These are phyloP conservation scores for Procavia capensis DNA, from an alignment of 2,113 vertebrate species.

Conservation along the genomic window DNA sequence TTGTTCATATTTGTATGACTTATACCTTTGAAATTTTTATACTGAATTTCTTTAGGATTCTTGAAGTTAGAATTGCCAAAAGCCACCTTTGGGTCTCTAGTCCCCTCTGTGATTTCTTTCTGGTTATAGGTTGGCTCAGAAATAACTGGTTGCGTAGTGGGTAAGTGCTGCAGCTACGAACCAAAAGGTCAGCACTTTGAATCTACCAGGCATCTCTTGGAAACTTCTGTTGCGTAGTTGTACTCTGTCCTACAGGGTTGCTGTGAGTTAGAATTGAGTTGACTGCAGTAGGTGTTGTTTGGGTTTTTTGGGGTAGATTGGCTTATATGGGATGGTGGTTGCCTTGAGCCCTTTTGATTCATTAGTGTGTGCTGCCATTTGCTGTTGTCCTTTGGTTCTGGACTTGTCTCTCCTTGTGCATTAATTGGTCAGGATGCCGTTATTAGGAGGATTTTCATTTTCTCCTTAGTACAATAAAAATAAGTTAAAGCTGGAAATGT, in stretches of 20 bases:
- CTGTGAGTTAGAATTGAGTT: too few relatives aligned
- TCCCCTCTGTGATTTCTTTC: not conserved
- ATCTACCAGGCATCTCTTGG: too few relatives aligned
- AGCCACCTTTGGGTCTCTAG: not conserved
- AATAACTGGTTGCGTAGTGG: too few relatives aligned
- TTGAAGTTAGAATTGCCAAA: constrained; percentile 28
- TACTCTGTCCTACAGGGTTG: too few relatives aligned
- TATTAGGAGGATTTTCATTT: not conserved
- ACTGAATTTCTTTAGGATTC: not conserved
- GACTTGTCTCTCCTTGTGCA: not conserved
- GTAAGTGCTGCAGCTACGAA: too few relatives aligned
- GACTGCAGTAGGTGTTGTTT: too few relatives aligned
- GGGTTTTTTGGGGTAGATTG: not conserved
- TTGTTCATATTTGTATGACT: constrained; percentile 22
- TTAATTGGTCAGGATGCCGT: not conserved
- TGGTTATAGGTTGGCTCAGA: too few relatives aligned
- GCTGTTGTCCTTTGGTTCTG: not conserved
- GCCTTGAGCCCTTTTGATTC: not conserved
- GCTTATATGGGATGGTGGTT: not conserved
- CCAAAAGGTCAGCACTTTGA: too few relatives aligned
- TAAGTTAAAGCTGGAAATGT: constrained; percentile 1
- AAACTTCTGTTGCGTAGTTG: too few relatives aligned
- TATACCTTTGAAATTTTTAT: not conserved
- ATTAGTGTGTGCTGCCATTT: not conserved
- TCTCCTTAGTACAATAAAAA: not conserved